phyloP scores from a whole-genome alignment of 2,113 vertebrate genomes.

The Grammomys surdaster region DNA sequence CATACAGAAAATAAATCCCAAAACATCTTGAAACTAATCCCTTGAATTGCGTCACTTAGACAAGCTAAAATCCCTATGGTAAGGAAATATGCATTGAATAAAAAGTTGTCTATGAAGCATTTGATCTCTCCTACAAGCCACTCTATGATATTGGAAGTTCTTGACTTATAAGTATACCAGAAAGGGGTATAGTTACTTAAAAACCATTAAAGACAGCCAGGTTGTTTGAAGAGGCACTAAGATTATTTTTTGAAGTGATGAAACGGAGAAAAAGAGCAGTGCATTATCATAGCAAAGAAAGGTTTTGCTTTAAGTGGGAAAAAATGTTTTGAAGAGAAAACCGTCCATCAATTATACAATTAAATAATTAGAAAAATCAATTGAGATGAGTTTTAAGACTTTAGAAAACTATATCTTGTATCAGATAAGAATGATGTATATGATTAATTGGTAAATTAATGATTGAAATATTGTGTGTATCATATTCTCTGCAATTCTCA shows the following conservation, averaged over 20 bases:
- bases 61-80: background rate
- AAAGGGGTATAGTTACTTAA: slow-evolving; percentile 37
- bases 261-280: background rate
- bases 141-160: background rate
- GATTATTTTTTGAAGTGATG: background rate
- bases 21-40: background rate
- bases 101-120: background rate
- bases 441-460: slow-evolving; percentile 42
- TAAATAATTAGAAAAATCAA: background rate
- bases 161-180: background rate
- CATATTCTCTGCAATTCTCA: background rate
- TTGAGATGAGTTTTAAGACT: slow-evolving; percentile 13
- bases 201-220: background rate
- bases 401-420: background rate
- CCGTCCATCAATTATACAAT: background rate
- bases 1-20: background rate
- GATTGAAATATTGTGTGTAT: slow-evolving; percentile 12
- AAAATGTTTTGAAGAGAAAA: background rate
- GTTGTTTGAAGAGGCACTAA: background rate
- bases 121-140: background rate
- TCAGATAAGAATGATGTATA: slow-evolving; percentile 4
- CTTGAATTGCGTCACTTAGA: background rate
- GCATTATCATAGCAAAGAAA: background rate
- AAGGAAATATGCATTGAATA: slow-evolving; percentile 6
- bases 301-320: background rate